phyloP scores from a whole-genome alignment of 2,888 invertebrate species.

The Tillus elongatus region DNA sequence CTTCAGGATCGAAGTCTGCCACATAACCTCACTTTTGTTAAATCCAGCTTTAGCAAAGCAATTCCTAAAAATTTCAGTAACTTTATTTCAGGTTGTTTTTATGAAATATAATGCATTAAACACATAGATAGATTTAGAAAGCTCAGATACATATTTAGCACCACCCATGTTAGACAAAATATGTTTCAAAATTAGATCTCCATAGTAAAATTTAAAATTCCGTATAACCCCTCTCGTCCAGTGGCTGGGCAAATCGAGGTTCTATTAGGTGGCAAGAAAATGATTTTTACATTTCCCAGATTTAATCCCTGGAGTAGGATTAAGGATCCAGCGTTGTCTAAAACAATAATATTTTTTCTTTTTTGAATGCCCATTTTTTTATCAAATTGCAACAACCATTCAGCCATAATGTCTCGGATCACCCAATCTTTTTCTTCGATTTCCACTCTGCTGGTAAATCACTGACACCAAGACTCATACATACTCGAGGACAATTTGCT shows the following conservation, averaged over 20 bases:
- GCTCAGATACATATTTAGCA: conserved; percentile 3
- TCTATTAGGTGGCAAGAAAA: conserved; percentile 12
- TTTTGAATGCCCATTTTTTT: conserved; percentile 10
- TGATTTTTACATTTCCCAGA: conserved; percentile 10
- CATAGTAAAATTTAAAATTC: conserved; percentile 12
- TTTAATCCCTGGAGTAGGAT: conserved; percentile 8
- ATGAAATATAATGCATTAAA: conserved; percentile 10
- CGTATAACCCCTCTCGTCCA: conserved; percentile 11
- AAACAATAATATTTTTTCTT: conserved; percentile 10
- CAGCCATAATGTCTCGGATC: no score
- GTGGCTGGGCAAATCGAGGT: conserved; percentile 13
- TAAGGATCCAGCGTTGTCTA: conserved; percentile 10
- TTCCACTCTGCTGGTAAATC: conserved; percentile 13
- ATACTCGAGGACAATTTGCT: conserved; percentile 7
- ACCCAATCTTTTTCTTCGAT: conserved; percentile 17
- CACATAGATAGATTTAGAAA: conserved; percentile 7
- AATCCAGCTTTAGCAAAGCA: conserved; percentile 10
- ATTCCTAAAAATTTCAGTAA: conserved; percentile 4
- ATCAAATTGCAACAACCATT: conserved; percentile 19
- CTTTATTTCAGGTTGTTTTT: conserved; percentile 6
- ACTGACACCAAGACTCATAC: conserved; percentile 7
- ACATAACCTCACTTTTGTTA: neutral
- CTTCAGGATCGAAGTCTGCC: conserved; percentile 6
- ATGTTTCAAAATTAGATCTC: conserved; percentile 6
- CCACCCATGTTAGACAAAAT: conserved; percentile 7